These are phyloP conservation scores for Phalloptychus januarius DNA, from an alignment of 2,797 vertebrate genomes.

Conservation along the genomic window DNA sequence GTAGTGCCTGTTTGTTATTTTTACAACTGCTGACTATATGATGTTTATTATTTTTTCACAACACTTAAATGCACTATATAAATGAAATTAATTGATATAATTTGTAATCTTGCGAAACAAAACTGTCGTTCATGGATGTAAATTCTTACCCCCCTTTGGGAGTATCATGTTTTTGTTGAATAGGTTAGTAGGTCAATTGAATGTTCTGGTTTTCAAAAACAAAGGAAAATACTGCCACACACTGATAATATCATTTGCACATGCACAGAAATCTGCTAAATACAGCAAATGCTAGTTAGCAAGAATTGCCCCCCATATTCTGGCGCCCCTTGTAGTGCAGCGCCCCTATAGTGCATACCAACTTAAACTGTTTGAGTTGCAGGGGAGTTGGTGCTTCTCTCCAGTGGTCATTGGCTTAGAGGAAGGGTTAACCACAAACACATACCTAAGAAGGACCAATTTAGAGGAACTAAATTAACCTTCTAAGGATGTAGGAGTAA, in stretches of 20 bases:
- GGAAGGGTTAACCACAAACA: neutral
- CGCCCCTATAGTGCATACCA: neutral
- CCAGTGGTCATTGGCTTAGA: too few relatives aligned
- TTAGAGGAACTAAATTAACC: neutral
- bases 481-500: neutral
- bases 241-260: too few relatives aligned
- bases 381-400: too few relatives aligned
- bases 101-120: neutral
- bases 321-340: neutral
- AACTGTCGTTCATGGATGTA: neutral
- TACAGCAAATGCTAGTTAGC: too few relatives aligned
- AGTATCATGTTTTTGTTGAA: neutral
- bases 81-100: neutral
- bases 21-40: too few relatives aligned
- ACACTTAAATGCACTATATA: too few relatives aligned
- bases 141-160: neutral
- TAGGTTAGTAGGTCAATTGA: neutral
- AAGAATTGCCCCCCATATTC: too few relatives aligned
- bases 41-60: too few relatives aligned
- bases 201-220: too few relatives aligned
- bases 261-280: too few relatives aligned
- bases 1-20: too few relatives aligned
- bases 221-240: too few relatives aligned
- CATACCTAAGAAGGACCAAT: neutral
- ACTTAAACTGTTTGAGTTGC: neutral